Conservation (phyloP, 2,888 invertebrate species). For the Thalpophila matura region DNA sequence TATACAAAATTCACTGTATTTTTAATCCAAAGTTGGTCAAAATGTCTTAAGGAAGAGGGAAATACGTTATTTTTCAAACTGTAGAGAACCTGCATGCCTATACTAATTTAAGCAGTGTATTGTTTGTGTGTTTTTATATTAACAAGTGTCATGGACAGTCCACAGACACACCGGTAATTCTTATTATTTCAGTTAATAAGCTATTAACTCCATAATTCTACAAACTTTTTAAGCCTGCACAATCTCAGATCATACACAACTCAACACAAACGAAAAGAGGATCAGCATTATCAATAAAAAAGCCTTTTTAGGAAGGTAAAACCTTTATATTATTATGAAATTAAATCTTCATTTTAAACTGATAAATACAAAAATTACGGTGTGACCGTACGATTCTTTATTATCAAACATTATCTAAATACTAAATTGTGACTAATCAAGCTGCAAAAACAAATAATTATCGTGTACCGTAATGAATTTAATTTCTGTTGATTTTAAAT, state of each 20-base stretch:
- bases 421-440: constrained; percentile 51
- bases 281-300: constrained; percentile 41
- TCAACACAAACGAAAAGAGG: constrained; percentile 16
- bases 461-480: constrained; percentile 31
- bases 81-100: background rate
- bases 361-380: constrained; percentile 34
- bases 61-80: constrained; percentile 12
- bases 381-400: constrained; percentile 39
- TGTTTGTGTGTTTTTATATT: constrained; percentile 6
- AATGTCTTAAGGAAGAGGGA: constrained; percentile 41
- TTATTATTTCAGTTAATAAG: constrained; percentile 11
- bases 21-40: constrained; percentile 43
- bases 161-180: constrained; percentile 31
- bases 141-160: constrained; percentile 12
- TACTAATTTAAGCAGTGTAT: constrained; percentile 4
- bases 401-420: constrained; percentile 35
- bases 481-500: constrained; percentile 53
- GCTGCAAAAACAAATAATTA: constrained; percentile 34
- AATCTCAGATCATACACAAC: constrained; percentile 1
- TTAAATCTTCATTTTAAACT: constrained; percentile 35
- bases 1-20: constrained; percentile 17
- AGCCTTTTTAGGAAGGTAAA: constrained; percentile 38
- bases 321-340: constrained; percentile 48
- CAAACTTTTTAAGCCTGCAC: constrained; percentile 30
- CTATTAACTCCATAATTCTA: constrained; percentile 1